These are phyloP conservation scores for Incurvaria masculella DNA, from an alignment of 2,888 invertebrate genomes.

Conservation along the genomic window DNA sequence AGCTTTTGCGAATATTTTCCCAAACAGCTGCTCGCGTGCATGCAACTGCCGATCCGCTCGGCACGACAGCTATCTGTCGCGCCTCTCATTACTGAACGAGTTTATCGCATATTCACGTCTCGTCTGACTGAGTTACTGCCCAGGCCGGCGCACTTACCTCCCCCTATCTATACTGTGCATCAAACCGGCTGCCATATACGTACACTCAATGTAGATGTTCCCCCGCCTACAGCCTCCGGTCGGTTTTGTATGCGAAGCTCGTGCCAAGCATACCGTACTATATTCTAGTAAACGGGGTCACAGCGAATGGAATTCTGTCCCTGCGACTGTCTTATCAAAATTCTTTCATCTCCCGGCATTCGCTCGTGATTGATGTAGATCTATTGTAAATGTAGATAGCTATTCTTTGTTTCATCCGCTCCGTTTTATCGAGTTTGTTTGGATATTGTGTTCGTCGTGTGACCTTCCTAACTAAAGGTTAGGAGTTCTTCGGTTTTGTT, in stretches of 20 bases:
- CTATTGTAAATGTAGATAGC: neutral
- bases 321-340: neutral
- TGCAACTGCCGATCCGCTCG: too few species aligned
- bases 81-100: neutral
- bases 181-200: neutral
- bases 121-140: neutral
- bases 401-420: neutral
- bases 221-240: neutral
- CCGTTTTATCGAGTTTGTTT: too few species aligned
- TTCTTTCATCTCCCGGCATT: neutral
- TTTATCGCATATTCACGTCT: neutral
- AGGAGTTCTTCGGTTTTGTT: too few species aligned
- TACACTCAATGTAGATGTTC: neutral
- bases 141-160: neutral
- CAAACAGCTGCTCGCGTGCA: too few species aligned
- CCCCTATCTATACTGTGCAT: neutral
- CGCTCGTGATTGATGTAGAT: neutral
- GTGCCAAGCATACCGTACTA: neutral
- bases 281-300: neutral
- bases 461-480: too few species aligned
- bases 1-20: too few species aligned
- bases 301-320: neutral
- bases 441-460: too few species aligned
- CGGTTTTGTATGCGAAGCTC: neutral
- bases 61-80: neutral